phyloP scores from a whole-genome alignment of 2,113 vertebrate genomes.

The Zonotrichia leucophrys region DNA sequence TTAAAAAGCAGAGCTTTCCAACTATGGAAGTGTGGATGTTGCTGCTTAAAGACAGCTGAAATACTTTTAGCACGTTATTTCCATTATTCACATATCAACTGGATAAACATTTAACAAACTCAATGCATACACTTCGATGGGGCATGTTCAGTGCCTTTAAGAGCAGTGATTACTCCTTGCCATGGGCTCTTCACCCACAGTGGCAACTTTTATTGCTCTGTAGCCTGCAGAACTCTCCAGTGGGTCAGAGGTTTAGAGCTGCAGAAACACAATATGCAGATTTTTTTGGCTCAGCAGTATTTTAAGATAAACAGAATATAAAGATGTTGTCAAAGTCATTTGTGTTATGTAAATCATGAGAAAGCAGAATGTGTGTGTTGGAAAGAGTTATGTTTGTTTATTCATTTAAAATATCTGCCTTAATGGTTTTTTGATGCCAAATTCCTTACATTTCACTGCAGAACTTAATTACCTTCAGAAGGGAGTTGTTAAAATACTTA shows the following conservation, averaged over 20 bases:
- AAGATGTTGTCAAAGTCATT: slow-evolving; percentile 25
- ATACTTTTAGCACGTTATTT: not conserved
- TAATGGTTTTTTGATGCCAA: not conserved
- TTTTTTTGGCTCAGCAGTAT: slow-evolving; percentile 43
- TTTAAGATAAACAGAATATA: slow-evolving; percentile 50
- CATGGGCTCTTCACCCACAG: not conserved
- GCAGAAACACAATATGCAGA: slow-evolving; percentile 46
- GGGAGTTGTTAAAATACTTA: not conserved
- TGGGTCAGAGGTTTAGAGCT: slow-evolving; percentile 48
- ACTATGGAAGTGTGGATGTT: not conserved
- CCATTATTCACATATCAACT: not conserved
- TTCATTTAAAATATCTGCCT: not conserved
- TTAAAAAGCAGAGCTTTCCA: not conserved
- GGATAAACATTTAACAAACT: slow-evolving; percentile 43
- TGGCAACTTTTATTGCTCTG: not conserved
- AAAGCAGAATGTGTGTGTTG: slow-evolving; percentile 19
- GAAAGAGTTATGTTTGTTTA: slow-evolving; percentile 28
- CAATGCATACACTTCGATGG: not conserved
- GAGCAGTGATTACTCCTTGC: not conserved
- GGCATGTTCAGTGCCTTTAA: not conserved
- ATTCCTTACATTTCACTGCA: not conserved
- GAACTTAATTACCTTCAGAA: not conserved
- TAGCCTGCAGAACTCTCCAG: not conserved
- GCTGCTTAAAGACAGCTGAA: not conserved
- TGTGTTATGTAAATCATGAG: not conserved